Conservation (phyloP, 2,888 invertebrate genomes). For the Aspidiotus destructor region DNA sequence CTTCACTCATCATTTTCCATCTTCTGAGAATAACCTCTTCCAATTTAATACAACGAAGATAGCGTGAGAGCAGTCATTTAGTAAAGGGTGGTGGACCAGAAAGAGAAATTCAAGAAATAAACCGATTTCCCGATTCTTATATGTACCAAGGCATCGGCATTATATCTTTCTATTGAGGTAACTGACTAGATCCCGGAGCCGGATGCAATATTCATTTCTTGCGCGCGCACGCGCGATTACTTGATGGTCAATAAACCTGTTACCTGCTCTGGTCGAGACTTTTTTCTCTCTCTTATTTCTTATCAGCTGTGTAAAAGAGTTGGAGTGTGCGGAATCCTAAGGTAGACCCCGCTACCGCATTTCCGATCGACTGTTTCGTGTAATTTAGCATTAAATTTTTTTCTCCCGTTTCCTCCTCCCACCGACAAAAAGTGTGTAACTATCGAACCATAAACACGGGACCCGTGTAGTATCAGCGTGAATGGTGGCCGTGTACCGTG, state of each 20-base stretch:
- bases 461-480: background rate
- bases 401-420: background rate
- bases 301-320: background rate
- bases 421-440: too few relatives aligned
- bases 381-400: background rate
- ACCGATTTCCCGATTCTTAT: slow-evolving; percentile 22
- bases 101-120: slow-evolving; percentile 22
- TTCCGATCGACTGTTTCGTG: background rate
- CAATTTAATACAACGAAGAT: background rate
- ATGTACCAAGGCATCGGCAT: too few relatives aligned
- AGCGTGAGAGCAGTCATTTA: background rate
- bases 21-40: too few relatives aligned
- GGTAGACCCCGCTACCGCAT: background rate
- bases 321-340: background rate
- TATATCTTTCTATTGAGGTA: slow-evolving; percentile 17
- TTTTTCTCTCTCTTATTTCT: slow-evolving; percentile 1
- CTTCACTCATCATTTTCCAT: background rate
- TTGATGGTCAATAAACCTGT: slow-evolving; percentile 31
- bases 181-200: slow-evolving; percentile 33
- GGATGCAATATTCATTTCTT: slow-evolving; percentile 21
- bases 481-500: background rate
- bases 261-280: slow-evolving; percentile 7
- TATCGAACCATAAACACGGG: background rate
- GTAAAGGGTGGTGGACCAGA: background rate
- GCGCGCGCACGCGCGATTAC: slow-evolving; percentile 22